phyloP scores from a whole-genome alignment of 2,888 invertebrate species.

The Dynastes hyllus region DNA sequence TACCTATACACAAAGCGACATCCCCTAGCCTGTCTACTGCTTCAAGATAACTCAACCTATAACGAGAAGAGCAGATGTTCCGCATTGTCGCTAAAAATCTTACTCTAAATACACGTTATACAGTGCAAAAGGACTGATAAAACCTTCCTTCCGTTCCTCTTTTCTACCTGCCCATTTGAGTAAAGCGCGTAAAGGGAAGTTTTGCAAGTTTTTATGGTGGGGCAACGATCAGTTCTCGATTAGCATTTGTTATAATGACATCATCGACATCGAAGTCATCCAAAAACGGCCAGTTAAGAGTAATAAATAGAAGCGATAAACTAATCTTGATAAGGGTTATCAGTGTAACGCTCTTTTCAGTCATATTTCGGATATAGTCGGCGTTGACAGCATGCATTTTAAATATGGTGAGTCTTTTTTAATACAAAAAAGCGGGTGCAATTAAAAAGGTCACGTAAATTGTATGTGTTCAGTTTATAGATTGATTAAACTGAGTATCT shows the following conservation, averaged over 20 bases:
- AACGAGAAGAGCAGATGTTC: slow-evolving; percentile 39
- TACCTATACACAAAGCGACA: not conserved
- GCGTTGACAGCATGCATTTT: slow-evolving; percentile 33
- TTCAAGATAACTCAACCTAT: slow-evolving; percentile 5
- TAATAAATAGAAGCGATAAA: slow-evolving; percentile 28
- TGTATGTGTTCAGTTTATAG: too few species aligned
- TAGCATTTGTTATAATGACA: slow-evolving; percentile 28
- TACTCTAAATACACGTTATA: slow-evolving; percentile 14
- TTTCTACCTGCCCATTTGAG: slow-evolving; percentile 35
- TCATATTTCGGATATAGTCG: slow-evolving; percentile 18
- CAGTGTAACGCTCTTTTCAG: slow-evolving; percentile 27
- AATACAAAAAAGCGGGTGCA: not conserved
- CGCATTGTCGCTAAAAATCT: slow-evolving; percentile 11
- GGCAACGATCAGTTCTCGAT: slow-evolving; percentile 28
- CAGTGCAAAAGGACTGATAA: slow-evolving; percentile 33
- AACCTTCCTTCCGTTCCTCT: slow-evolving; percentile 21
- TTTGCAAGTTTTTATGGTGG: slow-evolving; percentile 1
- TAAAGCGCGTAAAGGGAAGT: slow-evolving; percentile 1
- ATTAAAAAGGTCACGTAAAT: not conserved
- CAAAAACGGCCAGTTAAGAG: not conserved
- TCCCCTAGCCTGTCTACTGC: slow-evolving; percentile 9
- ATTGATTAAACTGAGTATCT: too few species aligned
- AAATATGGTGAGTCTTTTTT: slow-evolving; percentile 43
- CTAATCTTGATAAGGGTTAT: slow-evolving; percentile 31
- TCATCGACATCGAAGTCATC: slow-evolving; percentile 25